phyloP scores from a whole-genome alignment of 2,888 invertebrate genomes.

The Lordiphosa andalusiaca region DNA sequence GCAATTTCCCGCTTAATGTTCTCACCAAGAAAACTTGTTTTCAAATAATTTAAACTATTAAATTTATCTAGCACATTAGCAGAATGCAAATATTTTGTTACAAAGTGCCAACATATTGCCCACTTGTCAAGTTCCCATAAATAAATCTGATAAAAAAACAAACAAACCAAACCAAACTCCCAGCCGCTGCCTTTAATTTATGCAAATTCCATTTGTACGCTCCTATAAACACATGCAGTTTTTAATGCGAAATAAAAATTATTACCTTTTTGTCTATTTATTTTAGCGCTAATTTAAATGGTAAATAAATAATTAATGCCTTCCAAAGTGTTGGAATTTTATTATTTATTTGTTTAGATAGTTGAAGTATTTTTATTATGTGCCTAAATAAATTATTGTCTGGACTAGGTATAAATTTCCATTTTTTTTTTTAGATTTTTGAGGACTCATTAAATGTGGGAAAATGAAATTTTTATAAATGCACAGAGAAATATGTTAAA shows the following conservation, averaged over 20 bases:
- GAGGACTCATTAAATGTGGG: too few relatives aligned
- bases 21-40: constrained; percentile 29
- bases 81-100: constrained; percentile 36
- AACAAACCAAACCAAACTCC: background rate
- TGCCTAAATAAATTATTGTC: constrained; percentile 34
- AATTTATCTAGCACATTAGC: too few relatives aligned
- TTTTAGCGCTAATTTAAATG: constrained; percentile 48
- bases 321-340: constrained; percentile 37
- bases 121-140: constrained; percentile 39
- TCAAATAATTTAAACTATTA: constrained; percentile 56
- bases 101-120: constrained; percentile 59
- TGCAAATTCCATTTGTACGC: constrained; percentile 52
- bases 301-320: constrained; percentile 61
- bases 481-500: too few relatives aligned
- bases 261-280: constrained; percentile 29
- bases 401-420: constrained; percentile 1
- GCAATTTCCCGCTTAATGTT: constrained; percentile 8
- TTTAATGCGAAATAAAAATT: constrained; percentile 24
- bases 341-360: constrained; percentile 16
- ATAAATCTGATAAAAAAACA: constrained; percentile 31
- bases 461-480: too few relatives aligned
- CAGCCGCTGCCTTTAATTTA: constrained; percentile 52
- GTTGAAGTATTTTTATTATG: constrained; percentile 15
- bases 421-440: background rate
- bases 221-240: constrained; percentile 29